Percentiles rank a stretch among this genome's conserved stretches.
phyloP scores from a whole-genome alignment of 2,113 vertebrate species.

The Corythornis madagascariensis region DNA sequence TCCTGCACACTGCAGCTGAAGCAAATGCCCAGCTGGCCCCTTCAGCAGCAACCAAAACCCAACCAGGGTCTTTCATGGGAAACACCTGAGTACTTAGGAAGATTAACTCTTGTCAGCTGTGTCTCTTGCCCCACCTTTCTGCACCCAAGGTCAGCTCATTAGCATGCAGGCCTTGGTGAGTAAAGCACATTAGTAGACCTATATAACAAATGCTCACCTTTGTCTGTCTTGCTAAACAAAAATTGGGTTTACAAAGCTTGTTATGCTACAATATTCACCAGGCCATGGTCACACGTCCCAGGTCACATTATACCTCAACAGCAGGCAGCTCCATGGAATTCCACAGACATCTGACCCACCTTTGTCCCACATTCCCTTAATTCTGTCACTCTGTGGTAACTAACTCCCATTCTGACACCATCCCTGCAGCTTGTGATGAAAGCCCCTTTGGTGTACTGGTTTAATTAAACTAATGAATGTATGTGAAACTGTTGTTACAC shows the following conservation, averaged over 20 bases:
- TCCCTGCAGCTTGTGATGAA: neutral
- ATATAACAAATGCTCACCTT: neutral
- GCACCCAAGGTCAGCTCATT: neutral
- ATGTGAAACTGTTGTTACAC: neutral
- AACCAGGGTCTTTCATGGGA: neutral
- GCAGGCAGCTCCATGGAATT: neutral
- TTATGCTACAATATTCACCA: neutral
- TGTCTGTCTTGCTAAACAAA: neutral
- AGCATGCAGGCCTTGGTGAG: neutral
- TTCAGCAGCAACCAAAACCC: neutral
- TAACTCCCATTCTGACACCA: neutral
- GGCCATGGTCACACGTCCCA: neutral
- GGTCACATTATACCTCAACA: neutral
- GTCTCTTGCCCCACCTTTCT: neutral
- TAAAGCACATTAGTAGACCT: neutral
- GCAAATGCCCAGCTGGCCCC: neutral
- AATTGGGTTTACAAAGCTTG: neutral
- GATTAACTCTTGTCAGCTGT: neutral
- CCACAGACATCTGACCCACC: neutral
- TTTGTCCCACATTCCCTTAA: neutral
- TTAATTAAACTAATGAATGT: neutral
- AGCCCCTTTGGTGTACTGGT: neutral
- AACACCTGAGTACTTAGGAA: neutral
- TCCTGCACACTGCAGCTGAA: neutral
- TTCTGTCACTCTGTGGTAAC: neutral